Conservation (phyloP, 2,888 invertebrate genomes). For the Cerceris ruficornis region DNA sequence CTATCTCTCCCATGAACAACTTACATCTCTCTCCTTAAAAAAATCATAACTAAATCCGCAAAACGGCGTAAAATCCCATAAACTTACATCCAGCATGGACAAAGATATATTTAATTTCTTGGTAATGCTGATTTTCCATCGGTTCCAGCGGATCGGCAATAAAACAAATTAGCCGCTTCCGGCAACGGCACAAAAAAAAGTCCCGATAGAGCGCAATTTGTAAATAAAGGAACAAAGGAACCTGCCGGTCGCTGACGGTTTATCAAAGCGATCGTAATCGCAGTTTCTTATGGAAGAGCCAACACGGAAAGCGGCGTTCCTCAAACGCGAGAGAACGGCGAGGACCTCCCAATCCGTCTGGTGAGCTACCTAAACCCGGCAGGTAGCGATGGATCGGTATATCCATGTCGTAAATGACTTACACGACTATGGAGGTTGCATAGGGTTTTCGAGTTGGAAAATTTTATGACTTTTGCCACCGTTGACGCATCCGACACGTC, state of each 20-base stretch:
- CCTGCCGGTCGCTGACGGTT: conserved; percentile 32
- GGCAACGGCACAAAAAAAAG: conserved; percentile 11
- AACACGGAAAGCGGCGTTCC: conserved; percentile 44
- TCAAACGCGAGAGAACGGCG: conserved; percentile 51
- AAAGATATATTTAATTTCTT: no score
- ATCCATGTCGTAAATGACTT: conserved; percentile 61
- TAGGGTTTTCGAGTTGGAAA: conserved; percentile 39
- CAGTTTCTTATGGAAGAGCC: conserved; percentile 46
- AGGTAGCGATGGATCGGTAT: conserved; percentile 57
- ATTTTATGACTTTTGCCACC: conserved; percentile 57
- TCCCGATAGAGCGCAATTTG: conserved; percentile 37
- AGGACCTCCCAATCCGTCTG: conserved; percentile 51
- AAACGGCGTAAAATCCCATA: no score
- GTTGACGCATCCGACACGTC: conserved; percentile 16
- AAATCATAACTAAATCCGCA: no score
- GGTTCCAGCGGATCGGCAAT: neutral
- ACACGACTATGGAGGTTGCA: conserved; percentile 18
- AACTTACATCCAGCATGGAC: no score
- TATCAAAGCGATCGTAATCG: conserved; percentile 58
- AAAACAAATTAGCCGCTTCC: conserved; percentile 45
- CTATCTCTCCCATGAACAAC: no score
- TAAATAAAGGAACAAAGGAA: conserved; percentile 52
- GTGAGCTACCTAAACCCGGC: conserved; percentile 52
- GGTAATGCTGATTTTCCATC: neutral
- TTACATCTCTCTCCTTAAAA: no score